These are phyloP conservation scores for Pristis pectinata DNA, from an alignment of 2,797 vertebrate genomes.

Conservation along the genomic window DNA sequence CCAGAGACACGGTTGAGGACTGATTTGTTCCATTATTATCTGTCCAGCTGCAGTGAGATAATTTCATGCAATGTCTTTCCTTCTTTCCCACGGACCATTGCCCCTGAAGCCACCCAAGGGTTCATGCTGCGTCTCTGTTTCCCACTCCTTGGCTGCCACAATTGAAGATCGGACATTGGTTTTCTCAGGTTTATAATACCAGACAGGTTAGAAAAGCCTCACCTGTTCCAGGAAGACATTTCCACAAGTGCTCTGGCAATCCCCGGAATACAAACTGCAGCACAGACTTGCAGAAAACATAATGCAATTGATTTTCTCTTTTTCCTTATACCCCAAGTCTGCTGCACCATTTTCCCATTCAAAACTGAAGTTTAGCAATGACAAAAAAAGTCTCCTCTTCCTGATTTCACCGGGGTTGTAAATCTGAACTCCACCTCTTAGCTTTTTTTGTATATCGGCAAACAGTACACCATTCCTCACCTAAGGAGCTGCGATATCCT, in stretches of 20 bases:
- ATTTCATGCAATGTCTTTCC: neutral
- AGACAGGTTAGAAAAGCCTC: neutral
- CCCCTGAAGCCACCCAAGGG: neutral
- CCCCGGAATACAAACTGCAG: too few species aligned
- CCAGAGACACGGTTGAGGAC: neutral
- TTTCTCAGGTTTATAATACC: neutral
- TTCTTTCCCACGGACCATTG: neutral
- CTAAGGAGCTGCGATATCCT: neutral
- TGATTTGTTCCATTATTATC: neutral
- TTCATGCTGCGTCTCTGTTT: neutral
- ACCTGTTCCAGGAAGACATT: neutral
- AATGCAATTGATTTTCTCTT: neutral
- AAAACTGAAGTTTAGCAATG: neutral
- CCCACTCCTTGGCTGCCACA: neutral
- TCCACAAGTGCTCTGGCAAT: neutral
- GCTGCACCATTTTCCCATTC: neutral
- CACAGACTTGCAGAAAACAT: neutral
- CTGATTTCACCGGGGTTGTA: neutral
- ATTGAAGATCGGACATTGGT: neutral
- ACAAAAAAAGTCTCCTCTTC: neutral
- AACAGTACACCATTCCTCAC: neutral
- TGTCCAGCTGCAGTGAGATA: neutral
- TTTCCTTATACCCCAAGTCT: neutral
- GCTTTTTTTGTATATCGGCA: neutral
- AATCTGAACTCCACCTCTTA: neutral